A percentile compares a stretch with the other conserved stretches of the same genome.
phyloP scores from a whole-genome alignment of 2,888 invertebrate species.

The Nymphalis urticae region DNA sequence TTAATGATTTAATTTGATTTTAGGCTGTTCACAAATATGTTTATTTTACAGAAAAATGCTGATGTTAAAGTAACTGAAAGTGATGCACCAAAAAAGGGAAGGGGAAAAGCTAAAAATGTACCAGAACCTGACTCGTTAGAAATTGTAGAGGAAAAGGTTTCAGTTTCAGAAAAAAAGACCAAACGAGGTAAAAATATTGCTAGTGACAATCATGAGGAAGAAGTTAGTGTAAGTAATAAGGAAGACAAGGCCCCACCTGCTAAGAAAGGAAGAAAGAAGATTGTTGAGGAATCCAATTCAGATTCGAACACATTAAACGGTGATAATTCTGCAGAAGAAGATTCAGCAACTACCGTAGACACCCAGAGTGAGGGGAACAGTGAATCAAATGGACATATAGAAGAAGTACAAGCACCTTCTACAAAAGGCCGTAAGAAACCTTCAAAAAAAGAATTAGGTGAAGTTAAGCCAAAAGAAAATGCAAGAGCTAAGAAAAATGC shows the following conservation, averaged over 20 bases:
- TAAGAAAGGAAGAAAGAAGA: slow-evolving; percentile 69
- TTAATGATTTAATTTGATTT: too few species aligned
- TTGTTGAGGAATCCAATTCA: slow-evolving; percentile 48
- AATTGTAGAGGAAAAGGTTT: slow-evolving; percentile 47
- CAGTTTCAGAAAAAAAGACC: slow-evolving; percentile 43
- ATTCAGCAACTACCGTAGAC: slow-evolving; percentile 47
- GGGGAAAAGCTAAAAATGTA: slow-evolving; percentile 63
- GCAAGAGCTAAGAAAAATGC: slow-evolving; percentile 56
- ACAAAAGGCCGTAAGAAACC: slow-evolving; percentile 64
- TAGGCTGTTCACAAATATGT: not conserved
- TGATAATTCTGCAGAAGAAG: slow-evolving; percentile 59
- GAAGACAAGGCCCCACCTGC: slow-evolving; percentile 57
- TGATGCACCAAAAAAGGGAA: slow-evolving; percentile 66
- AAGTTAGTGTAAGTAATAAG: slow-evolving; percentile 47
- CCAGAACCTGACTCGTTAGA: slow-evolving; percentile 51
- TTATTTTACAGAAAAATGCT: slow-evolving; percentile 64
- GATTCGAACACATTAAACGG: slow-evolving; percentile 42
- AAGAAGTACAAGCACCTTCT: slow-evolving; percentile 44
- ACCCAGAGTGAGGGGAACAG: slow-evolving; percentile 52
- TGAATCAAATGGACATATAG: slow-evolving; percentile 58
- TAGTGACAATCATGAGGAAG: slow-evolving; percentile 44
- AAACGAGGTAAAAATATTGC: slow-evolving; percentile 62
- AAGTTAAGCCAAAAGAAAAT: slow-evolving; percentile 52
- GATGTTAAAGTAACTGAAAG: slow-evolving; percentile 61
- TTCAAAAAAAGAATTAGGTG: slow-evolving; percentile 60